A percentile compares a stretch with the other conserved stretches of the same genome.
Evolutionary conservation across 2,797 vertebrate genomes (phyloP).

Genomic region (Enoplosus armatus): DNA sequence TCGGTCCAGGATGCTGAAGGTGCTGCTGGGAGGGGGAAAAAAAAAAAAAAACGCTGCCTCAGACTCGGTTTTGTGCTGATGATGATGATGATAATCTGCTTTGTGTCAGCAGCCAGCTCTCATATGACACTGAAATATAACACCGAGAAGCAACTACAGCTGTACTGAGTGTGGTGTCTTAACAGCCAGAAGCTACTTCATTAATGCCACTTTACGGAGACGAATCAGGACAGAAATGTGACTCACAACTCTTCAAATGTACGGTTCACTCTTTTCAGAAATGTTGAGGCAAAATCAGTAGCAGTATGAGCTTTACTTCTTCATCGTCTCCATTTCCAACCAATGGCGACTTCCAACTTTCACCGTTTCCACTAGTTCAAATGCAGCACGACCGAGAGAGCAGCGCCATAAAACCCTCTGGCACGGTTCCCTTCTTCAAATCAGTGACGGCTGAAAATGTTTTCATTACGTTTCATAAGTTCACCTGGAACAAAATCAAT

Average conservation of each 20-base stretch:
- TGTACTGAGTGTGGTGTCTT: background rate
- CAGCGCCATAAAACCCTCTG: background rate
- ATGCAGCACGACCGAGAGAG: too few species aligned
- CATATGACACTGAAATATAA: background rate
- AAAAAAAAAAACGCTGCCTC: conserved; percentile 28
- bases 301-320: background rate
- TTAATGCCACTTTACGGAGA: too few species aligned
- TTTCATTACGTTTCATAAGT: background rate
- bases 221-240: too few species aligned
- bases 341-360: too few species aligned
- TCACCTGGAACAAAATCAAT: too few species aligned
- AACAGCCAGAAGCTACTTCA: background rate
- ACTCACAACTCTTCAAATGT: too few species aligned
- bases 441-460: background rate
- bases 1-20: conserved; percentile 28
- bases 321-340: background rate
- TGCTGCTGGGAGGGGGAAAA: conserved; percentile 1
- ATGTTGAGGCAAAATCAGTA: too few species aligned
- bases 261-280: too few species aligned
- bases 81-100: conserved; percentile 19
- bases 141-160: background rate
- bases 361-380: too few species aligned
- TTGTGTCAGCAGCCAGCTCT: background rate
- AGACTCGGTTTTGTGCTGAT: conserved; percentile 27
- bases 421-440: background rate